Evolutionary conservation across 1,140 invertebrate species (phyloP).

Genomic region (Drosophila sp.): DNA sequence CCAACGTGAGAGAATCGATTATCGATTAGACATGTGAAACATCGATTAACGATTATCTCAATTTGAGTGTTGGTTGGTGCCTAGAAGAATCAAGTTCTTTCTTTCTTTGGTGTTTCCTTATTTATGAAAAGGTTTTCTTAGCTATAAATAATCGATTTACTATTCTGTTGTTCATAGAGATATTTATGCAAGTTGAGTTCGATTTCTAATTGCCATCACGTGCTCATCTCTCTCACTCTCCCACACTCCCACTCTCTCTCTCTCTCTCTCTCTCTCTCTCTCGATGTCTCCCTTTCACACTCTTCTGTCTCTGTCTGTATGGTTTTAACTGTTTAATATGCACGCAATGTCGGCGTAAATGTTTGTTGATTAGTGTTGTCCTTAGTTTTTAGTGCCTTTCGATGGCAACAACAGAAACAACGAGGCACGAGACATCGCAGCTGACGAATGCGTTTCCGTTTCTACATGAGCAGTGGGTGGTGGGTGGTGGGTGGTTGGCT

Average conservation of each 20-base stretch:
- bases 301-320: background rate
- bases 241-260: background rate
- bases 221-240: background rate
- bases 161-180: background rate
- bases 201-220: background rate
- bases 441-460: constrained; percentile 67
- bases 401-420: constrained; percentile 33
- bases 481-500: background rate
- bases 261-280: background rate
- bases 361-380: constrained; percentile 80
- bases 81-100: too few relatives aligned
- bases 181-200: background rate
- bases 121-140: too few relatives aligned
- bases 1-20: background rate
- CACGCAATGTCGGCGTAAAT: constrained; percentile 81
- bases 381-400: constrained; percentile 78
- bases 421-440: constrained; percentile 21
- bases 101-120: too few relatives aligned
- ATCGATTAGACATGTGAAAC: background rate
- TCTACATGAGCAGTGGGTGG: constrained; percentile 21
- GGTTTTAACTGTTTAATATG: constrained; percentile 69
- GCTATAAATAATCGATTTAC: too few relatives aligned
- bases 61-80: too few relatives aligned
- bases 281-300: background rate
- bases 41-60: too few relatives aligned